Evolutionary conservation across 2,888 invertebrate genomes (phyloP), one percentile per base, ranked within the genome.

Genomic region (Melikaiella ostensackeni): DNA sequence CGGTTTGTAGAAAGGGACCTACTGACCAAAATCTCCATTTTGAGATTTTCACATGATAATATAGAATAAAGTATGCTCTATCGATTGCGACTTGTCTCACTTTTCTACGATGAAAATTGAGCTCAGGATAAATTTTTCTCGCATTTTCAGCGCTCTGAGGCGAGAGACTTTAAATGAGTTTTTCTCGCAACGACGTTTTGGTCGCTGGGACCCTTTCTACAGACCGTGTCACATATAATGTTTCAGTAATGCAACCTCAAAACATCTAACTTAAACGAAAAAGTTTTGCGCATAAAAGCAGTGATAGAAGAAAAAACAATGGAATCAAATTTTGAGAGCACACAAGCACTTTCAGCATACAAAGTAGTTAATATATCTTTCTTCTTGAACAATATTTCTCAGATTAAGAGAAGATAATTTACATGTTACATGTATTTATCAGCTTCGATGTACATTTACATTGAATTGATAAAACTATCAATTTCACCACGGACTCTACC

Each of bases 291-390:
- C 27, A 57, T 3, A 57, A 57, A 57, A 24, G 24, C 24, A 24
- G 4, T 13, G 0, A 24, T 13, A 24, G 11, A 57, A 3, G 2
- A 7, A 11, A 11, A 24, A 57, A 24, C 4, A 13, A 13, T 57
- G 13, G 5, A 4, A 57, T 24, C 1, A 57, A 57, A 13, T 24
- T 5, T 24, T 27, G 27, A 46, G 30, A 30, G n/a, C n/a, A 19
- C 35, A n/a, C 74, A 79, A 30, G n/a, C 11, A 33, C 30, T 77
- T 82, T 75, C 76, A 77, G 79, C 80, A 76, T 84, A 84, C 74
- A 81, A 84, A 84, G 83, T 79, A 82, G 42, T 35, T n/a, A 38
- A 59, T 46, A 61, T 74, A 21, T 59, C 81, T 82, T 79, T 77
- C 42, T 63, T 81, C 73, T 75, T 73, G 76, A 76, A 80, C 76